Percentiles rank a stretch among this genome's conserved stretches.
phyloP scores from a whole-genome alignment of 2,888 invertebrate species.

The Coelopa pilipes region DNA sequence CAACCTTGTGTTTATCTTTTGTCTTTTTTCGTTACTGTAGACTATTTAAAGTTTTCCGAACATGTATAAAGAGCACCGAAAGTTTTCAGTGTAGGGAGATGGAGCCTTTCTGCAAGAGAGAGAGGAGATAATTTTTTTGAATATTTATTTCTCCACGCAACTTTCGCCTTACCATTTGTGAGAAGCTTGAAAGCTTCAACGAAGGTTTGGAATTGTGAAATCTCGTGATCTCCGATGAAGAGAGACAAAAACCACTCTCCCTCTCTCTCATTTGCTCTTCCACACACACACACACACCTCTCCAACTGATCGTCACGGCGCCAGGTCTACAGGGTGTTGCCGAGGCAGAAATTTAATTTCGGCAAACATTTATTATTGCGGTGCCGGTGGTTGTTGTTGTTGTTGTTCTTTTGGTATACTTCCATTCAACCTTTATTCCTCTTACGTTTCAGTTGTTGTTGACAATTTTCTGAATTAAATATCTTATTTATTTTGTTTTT shows the following conservation, averaged over 20 bases:
- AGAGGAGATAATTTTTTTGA: background rate
- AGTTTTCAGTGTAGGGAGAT: background rate
- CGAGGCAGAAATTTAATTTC: too few relatives aligned
- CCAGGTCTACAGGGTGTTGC: too few relatives aligned
- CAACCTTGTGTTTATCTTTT: background rate
- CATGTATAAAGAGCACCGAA: background rate
- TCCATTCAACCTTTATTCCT: background rate
- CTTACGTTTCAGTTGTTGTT: conserved; percentile 3
- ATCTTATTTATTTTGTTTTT: background rate
- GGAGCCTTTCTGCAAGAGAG: background rate
- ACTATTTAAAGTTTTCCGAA: background rate
- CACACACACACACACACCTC: too few relatives aligned
- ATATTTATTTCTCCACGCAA: background rate
- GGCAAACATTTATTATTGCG: background rate
- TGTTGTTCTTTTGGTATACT: too few relatives aligned
- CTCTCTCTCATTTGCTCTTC: too few relatives aligned
- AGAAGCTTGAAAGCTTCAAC: conserved; percentile 2
- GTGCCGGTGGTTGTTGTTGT: too few relatives aligned
- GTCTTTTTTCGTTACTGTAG: background rate
- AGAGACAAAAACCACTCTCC: too few relatives aligned
- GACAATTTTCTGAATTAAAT: background rate
- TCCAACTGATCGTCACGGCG: too few relatives aligned
- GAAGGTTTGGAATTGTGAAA: background rate
- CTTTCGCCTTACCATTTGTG: background rate
- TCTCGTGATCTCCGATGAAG: too few relatives aligned